A percentile compares a stretch with the other conserved stretches of the same genome.
Conservation (phyloP, 2,888 invertebrate species). For the Spilarctia lutea region DNA sequence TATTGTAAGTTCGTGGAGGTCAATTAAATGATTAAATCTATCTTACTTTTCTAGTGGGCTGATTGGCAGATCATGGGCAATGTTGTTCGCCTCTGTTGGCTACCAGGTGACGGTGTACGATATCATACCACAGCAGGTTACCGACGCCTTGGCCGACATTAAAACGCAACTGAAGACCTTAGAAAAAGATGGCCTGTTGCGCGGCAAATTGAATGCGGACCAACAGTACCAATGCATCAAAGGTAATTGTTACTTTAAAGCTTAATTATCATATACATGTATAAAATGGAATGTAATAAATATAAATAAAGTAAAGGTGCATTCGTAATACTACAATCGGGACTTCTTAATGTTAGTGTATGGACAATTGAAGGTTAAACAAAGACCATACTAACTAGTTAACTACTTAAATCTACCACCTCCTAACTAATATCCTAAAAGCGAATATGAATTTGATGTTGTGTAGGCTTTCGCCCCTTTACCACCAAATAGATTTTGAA, state of each 20-base stretch:
- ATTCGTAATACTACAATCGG: neutral
- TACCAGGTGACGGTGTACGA: conserved; percentile 96
- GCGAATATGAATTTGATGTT: too few species aligned
- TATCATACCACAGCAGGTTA: conserved; percentile 91
- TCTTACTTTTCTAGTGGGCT: conserved; percentile 90
- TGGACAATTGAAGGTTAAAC: neutral
- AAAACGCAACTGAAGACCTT: conserved; percentile 90
- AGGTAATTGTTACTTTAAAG: conserved; percentile 76
- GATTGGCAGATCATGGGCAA: conserved; percentile 98
- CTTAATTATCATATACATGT: too few species aligned
- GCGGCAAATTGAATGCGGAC: conserved; percentile 91
- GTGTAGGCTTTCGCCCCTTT: too few species aligned
- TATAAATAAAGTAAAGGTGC: too few species aligned
- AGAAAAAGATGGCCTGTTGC: conserved; percentile 90
- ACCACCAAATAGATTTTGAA: too few species aligned
- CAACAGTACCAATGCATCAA: conserved; percentile 93
- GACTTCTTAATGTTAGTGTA: neutral
- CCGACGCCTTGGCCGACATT: conserved; percentile 91
- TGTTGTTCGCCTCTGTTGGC: conserved; percentile 97
- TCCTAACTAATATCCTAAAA: neutral
- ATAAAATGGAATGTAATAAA: too few species aligned
- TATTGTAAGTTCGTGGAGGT: conserved; percentile 2
- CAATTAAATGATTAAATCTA: neutral
- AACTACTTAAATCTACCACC: neutral
- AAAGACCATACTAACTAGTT: neutral